Conservation (phyloP, 2,113 vertebrate species). For the Nothocercus nigrocapillus region DNA sequence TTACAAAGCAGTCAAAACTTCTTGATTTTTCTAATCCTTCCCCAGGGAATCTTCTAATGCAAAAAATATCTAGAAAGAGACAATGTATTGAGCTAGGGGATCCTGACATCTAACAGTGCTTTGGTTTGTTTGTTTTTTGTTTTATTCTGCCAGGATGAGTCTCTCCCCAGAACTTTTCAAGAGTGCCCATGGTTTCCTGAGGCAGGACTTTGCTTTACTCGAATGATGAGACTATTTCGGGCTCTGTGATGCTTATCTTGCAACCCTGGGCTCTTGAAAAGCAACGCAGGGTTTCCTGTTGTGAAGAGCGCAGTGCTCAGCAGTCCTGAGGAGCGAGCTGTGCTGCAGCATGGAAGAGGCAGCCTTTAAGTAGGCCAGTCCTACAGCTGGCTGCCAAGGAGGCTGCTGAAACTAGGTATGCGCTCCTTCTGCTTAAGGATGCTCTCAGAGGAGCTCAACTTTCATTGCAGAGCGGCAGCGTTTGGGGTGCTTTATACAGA, state of each 20-base stretch:
- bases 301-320: background rate
- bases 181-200: background rate
- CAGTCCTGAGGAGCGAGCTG: background rate
- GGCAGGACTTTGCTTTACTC: background rate
- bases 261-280: background rate
- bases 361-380: background rate
- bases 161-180: background rate
- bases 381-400: background rate
- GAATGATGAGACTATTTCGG: background rate
- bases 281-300: background rate
- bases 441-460: background rate
- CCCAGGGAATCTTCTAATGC: background rate
- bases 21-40: background rate
- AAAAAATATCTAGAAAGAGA: background rate
- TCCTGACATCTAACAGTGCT: background rate
- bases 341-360: background rate
- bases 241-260: background rate
- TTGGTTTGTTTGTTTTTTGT: background rate
- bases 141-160: background rate
- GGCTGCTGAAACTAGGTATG: background rate
- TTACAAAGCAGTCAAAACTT: background rate
- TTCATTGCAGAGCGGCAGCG: background rate
- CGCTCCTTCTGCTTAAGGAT: background rate
- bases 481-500: background rate
- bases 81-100: background rate